Evolutionary conservation across 2,113 vertebrate genomes (phyloP).

Genomic region (Eulemur rufifrons): DNA sequence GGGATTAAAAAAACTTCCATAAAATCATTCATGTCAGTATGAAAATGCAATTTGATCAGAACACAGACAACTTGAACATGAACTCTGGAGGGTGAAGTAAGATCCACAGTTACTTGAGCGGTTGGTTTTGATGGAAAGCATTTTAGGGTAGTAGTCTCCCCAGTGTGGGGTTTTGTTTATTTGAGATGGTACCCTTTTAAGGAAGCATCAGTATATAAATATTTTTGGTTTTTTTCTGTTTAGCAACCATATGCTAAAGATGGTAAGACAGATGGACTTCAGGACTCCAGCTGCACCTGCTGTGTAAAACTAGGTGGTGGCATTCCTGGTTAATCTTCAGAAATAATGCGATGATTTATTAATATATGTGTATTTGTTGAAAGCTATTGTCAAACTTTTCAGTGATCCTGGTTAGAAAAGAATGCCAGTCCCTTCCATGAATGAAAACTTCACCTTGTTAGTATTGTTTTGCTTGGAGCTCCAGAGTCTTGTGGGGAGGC

Average conservation of each 20-base stretch:
- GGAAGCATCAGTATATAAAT: neutral
- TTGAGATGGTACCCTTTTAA: neutral
- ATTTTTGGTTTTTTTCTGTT: rapidly evolving
- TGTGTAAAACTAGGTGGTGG: neutral
- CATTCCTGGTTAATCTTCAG: neutral
- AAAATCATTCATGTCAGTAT: neutral
- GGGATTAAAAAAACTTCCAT: neutral
- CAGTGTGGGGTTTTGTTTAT: neutral
- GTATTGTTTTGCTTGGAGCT: rapidly evolving
- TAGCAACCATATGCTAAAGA: neutral
- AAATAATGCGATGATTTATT: neutral
- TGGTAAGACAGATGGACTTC: neutral
- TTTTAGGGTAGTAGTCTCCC: neutral
- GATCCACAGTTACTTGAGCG: neutral
- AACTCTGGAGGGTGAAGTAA: neutral
- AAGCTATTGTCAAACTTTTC: neutral
- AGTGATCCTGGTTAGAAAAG: neutral
- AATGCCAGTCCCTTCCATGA: neutral
- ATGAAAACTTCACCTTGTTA: neutral
- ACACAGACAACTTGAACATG: neutral
- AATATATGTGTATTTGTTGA: neutral
- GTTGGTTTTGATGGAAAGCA: neutral
- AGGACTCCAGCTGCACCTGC: too few species aligned
- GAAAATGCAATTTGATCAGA: neutral
- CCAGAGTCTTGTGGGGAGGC: too few species aligned